These are phyloP conservation scores for Acrobasis suavella DNA, from an alignment of 2,888 invertebrate genomes.

Conservation along the genomic window DNA sequence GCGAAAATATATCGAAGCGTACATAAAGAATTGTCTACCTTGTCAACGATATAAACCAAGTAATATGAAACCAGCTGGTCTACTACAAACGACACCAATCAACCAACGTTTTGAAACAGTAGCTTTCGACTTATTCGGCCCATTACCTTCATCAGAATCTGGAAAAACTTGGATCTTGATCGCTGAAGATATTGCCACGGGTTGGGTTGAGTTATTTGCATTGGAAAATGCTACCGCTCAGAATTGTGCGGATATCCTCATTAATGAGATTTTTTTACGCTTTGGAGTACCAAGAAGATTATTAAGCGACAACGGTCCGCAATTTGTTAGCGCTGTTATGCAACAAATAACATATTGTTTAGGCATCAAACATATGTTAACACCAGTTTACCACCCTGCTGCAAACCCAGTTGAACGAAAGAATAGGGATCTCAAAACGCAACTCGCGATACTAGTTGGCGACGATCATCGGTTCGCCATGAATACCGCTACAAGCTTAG, in stretches of 20 bases:
- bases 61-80: conserved; percentile 31
- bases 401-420: conserved; percentile 32
- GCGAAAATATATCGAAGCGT: conserved; percentile 26
- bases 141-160: conserved; percentile 24
- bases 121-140: conserved; percentile 34
- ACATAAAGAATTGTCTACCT: conserved; percentile 24
- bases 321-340: too few species aligned
- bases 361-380: conserved; percentile 19
- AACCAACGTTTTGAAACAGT: conserved; percentile 31
- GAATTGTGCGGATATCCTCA: conserved; percentile 30
- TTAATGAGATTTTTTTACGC: conserved; percentile 40
- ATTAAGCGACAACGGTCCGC: background rate
- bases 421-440: conserved; percentile 34
- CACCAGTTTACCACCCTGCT: conserved; percentile 30
- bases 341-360: conserved; percentile 27
- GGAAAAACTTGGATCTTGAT: conserved; percentile 32
- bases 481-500: conserved; percentile 39
- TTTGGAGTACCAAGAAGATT: conserved; percentile 28
- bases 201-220: conserved; percentile 44
- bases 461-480: conserved; percentile 48
- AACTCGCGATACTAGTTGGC: conserved; percentile 27
- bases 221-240: conserved; percentile 33
- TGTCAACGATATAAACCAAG: conserved; percentile 26
- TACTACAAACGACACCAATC: conserved; percentile 29
- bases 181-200: conserved; percentile 31